These are phyloP conservation scores for Cyrtodaria siliqua DNA, from an alignment of 2,888 invertebrate genomes.

Conservation along the genomic window DNA sequence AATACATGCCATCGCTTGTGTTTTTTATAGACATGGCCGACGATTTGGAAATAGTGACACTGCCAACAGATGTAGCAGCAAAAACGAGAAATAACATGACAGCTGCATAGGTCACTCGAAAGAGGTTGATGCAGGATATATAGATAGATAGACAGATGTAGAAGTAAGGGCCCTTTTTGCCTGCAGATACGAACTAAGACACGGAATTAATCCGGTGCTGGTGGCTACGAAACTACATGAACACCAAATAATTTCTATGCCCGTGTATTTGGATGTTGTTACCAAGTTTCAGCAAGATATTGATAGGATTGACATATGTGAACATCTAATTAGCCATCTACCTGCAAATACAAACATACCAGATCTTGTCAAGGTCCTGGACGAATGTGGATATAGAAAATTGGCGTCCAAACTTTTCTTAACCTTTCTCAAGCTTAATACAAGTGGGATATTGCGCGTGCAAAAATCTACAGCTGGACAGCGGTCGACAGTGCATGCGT, in stretches of 20 bases:
- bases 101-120: too few relatives aligned
- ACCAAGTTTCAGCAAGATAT: background rate
- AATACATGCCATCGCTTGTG: too few relatives aligned
- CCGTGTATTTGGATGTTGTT: background rate
- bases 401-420: slow-evolving; percentile 14
- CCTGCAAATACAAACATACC: background rate
- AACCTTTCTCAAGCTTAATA: background rate
- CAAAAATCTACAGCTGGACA: slow-evolving; percentile 9
- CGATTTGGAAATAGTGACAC: too few relatives aligned
- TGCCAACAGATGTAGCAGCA: too few relatives aligned
- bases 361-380: background rate
- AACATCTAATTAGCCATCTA: slow-evolving; percentile 3
- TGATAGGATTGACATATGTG: background rate
- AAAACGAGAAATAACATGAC: background rate
- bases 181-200: background rate
- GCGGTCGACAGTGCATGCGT: slow-evolving; percentile 23
- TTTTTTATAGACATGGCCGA: too few relatives aligned
- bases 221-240: background rate
- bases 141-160: too few relatives aligned
- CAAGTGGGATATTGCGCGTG: background rate
- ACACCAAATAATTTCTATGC: background rate
- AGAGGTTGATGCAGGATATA: too few relatives aligned
- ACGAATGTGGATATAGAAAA: slow-evolving; percentile 29
- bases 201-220: background rate
- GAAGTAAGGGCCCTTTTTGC: background rate